Evolutionary conservation across 1,140 invertebrate species (phyloP).

Genomic region (Rhynchophorus ferrugineus): DNA sequence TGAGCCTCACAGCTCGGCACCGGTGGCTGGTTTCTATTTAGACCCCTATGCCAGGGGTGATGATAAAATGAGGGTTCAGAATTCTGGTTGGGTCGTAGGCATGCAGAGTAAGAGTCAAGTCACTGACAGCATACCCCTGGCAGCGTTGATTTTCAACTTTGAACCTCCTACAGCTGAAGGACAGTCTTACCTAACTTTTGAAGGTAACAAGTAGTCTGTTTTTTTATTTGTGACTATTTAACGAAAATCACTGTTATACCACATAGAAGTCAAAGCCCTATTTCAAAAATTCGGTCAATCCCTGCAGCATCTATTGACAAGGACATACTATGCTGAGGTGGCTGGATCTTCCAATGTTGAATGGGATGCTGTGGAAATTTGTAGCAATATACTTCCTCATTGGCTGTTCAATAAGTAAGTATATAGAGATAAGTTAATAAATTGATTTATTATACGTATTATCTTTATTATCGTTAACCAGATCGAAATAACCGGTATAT

Average conservation of each 20-base stretch:
- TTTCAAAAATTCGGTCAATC: slow-evolving; percentile 81
- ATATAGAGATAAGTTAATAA: background rate
- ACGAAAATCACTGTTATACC: background rate
- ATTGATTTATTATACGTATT: background rate
- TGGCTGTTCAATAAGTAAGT: slow-evolving; percentile 64
- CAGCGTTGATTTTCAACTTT: slow-evolving; percentile 79
- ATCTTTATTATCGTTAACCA: background rate
- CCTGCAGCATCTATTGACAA: slow-evolving; percentile 74
- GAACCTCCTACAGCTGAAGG: slow-evolving; percentile 51
- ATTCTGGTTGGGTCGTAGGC: slow-evolving; percentile 56
- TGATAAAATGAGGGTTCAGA: slow-evolving; percentile 52
- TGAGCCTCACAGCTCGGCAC: slow-evolving; percentile 57
- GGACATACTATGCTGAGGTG: slow-evolving; percentile 72
- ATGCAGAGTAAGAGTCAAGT: slow-evolving; percentile 60
- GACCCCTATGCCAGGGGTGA: slow-evolving; percentile 67
- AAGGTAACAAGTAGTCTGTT: slow-evolving; percentile 22
- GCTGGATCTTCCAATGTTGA: slow-evolving; percentile 80
- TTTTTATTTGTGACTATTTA: background rate
- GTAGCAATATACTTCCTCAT: slow-evolving; percentile 70
- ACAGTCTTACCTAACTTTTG: slow-evolving; percentile 65
- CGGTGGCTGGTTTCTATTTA: slow-evolving; percentile 73
- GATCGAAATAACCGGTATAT: no score
- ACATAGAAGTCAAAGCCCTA: slow-evolving; percentile 59
- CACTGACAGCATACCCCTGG: slow-evolving; percentile 56
- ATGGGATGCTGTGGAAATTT: slow-evolving; percentile 81